Base-by-base conservation (phyloP, 1,140 invertebrate species). In the Achroia grisella region DNA sequence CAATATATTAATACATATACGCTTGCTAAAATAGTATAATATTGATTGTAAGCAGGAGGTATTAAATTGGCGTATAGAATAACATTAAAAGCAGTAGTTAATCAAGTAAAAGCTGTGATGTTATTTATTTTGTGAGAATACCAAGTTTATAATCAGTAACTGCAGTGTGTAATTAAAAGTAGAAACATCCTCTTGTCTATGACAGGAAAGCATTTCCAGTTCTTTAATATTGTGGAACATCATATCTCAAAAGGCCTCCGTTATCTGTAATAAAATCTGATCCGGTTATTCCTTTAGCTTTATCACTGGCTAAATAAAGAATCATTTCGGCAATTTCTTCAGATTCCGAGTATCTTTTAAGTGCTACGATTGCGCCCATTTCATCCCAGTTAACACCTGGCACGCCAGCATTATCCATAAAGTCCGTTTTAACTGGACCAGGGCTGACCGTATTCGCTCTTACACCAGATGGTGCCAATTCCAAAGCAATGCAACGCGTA, bases 241-340 rank as follows among this genome's bases (percentile, higher is more conserved):
- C 6, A 23, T 23, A 23, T 23, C 6, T 6, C 6, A 23, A 23
- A 23, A 23, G 17, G 6, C 17, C 17, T 23, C 56, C 52, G 44
- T 56, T 60, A 42, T 64, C 49, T 29, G 47, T 48, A 0, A 56
- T 88, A 33, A 95, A 53, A 12, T 87, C 89, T 10, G 87, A 91
- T 8, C 94, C 95, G 15, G 94, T 96, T 8, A 93, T 93, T 61
- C 93, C 95, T 47, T 89, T 91, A 4, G 94, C 88, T 56, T 89
- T 89, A 40, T 92, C 17, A 23, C 17, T 23, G 2, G 17, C 17
- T 23, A 23, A 23, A 6, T 3, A 23, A 23, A 23, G 17, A 52
- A 96, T 94, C 0, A 92, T 77, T 33, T 88, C 87, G 0, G 94
- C 93, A 3, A 95, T 91, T 86, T 96, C 95, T 2, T 88, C 78